These are phyloP conservation scores for Pelosia muscerda DNA, from an alignment of 2,888 invertebrate genomes.

Conservation along the genomic window DNA sequence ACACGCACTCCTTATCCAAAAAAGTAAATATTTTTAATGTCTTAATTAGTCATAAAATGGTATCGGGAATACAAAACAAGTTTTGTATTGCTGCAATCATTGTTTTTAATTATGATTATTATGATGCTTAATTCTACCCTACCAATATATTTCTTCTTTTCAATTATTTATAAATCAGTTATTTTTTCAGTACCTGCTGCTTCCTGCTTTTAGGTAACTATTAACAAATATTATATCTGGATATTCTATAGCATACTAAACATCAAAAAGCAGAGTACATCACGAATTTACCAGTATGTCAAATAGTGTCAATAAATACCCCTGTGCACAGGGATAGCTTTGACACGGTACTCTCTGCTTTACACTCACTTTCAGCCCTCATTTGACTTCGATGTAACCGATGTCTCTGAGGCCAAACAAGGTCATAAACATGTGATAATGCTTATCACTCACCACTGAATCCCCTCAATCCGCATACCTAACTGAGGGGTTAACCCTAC, in stretches of 20 bases:
- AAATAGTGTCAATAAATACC: neutral
- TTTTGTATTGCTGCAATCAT: too few relatives aligned
- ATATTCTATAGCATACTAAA: neutral
- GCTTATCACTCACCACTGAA: neutral
- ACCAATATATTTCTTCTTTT: too few relatives aligned
- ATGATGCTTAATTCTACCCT: too few relatives aligned
- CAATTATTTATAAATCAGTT: too few relatives aligned
- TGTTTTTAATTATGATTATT: too few relatives aligned
- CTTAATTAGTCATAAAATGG: neutral
- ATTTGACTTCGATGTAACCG: neutral
- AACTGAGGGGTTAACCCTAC: neutral
- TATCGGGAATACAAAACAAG: too few relatives aligned
- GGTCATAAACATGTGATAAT: neutral
- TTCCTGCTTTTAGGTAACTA: too few relatives aligned
- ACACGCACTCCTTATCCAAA: neutral
- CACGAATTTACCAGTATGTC: neutral
- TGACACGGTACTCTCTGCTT: neutral
- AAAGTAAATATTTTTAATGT: neutral
- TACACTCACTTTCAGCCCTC: neutral
- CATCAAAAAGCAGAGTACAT: too few relatives aligned
- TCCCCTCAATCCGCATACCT: neutral
- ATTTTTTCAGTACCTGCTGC: too few relatives aligned
- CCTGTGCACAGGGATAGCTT: neutral
- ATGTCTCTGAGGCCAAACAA: neutral
- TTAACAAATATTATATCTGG: too few relatives aligned